phyloP scores from a whole-genome alignment of 2,888 invertebrate species.

The Machimus rusticus region DNA sequence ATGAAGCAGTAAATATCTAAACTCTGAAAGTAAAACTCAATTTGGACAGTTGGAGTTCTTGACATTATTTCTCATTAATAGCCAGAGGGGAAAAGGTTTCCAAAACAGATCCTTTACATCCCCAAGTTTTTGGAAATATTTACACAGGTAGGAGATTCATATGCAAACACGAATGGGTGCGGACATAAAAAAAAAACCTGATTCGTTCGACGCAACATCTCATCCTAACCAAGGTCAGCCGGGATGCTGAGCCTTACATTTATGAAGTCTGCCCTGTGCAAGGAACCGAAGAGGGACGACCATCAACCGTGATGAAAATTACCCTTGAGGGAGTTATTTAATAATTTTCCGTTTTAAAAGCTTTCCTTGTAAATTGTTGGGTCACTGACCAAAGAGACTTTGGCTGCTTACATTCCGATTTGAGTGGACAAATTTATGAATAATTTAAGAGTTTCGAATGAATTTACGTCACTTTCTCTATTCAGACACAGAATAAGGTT shows the following conservation, averaged over 20 bases:
- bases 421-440: conserved; percentile 26
- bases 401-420: conserved; percentile 19
- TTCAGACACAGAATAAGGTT: background rate
- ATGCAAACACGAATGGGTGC: background rate
- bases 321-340: conserved; percentile 2
- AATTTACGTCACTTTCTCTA: background rate
- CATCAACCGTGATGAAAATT: background rate
- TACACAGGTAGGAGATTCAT: background rate
- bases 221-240: background rate
- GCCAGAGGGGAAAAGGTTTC: background rate
- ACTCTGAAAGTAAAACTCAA: background rate
- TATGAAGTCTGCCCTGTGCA: background rate
- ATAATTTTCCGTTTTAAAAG: conserved; percentile 16
- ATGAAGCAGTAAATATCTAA: background rate
- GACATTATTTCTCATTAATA: background rate
- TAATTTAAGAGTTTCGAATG: background rate
- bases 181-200: background rate
- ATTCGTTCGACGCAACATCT: background rate
- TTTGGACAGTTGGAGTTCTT: background rate
- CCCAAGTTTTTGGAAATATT: background rate
- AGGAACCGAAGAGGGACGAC: background rate
- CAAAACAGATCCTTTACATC: background rate
- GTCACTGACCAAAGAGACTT: background rate
- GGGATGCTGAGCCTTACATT: background rate
- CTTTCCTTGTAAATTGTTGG: background rate